Conservation (phyloP, 2,113 vertebrate genomes). For the Macaca mulatta region DNA sequence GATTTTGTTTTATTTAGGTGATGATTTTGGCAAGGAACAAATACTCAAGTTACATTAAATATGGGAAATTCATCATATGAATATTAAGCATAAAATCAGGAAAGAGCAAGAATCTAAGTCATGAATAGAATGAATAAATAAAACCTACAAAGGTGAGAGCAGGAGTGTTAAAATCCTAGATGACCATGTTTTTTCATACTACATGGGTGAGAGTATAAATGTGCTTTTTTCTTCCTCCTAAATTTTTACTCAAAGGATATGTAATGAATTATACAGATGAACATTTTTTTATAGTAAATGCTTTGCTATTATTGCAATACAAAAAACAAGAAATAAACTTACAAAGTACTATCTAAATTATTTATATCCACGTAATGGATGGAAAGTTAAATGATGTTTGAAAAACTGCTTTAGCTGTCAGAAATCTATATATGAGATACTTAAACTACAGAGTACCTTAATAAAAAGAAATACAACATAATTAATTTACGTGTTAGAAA, state of each 20-base stretch:
- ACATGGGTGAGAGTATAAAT: neutral
- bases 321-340: neutral
- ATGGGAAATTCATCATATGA: neutral
- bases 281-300: neutral
- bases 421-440: neutral
- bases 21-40: neutral
- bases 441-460: neutral
- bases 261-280: neutral
- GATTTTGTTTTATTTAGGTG: neutral
- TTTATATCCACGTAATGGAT: neutral
- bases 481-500: neutral
- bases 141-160: neutral
- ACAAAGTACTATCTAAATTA: neutral
- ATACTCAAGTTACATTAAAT: neutral
- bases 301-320: neutral
- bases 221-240: neutral
- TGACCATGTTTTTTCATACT: neutral
- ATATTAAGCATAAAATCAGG: neutral
- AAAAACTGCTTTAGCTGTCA: neutral
- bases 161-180: neutral
- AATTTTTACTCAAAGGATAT: neutral
- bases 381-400: neutral
- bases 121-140: neutral
- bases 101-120: neutral
- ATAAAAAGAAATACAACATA: neutral